phyloP scores from a whole-genome alignment of 2,888 invertebrate species.

The Cremastobaeus sp. region DNA sequence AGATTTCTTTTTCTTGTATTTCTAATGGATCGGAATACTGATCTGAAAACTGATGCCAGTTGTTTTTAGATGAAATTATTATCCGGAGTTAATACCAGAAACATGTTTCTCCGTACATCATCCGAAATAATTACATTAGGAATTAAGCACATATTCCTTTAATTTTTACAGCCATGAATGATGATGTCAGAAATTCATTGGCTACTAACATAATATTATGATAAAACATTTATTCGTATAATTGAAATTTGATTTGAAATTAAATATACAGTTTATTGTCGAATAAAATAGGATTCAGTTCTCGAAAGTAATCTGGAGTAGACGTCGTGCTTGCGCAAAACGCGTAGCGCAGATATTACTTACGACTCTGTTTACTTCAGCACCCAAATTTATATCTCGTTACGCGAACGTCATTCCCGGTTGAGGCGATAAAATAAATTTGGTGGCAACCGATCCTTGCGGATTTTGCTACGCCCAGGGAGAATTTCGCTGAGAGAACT shows the following conservation, averaged over 20 bases:
- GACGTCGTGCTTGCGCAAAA: slow-evolving; percentile 64
- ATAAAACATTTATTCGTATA: slow-evolving; percentile 57
- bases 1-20: too few species aligned
- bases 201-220: slow-evolving; percentile 48
- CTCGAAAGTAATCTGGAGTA: slow-evolving; percentile 64
- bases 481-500: slow-evolving; percentile 54
- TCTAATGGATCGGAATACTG: too few species aligned
- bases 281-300: slow-evolving; percentile 63
- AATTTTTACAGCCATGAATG: too few species aligned
- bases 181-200: too few species aligned
- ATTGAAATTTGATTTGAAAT: slow-evolving; percentile 56
- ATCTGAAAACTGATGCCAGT: too few species aligned
- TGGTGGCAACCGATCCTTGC: slow-evolving; percentile 67
- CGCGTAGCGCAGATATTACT: slow-evolving; percentile 68
- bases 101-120: too few species aligned
- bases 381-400: slow-evolving; percentile 74
- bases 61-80: too few species aligned
- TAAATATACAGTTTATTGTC: slow-evolving; percentile 52
- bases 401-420: slow-evolving; percentile 73
- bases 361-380: slow-evolving; percentile 74
- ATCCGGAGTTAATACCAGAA: too few species aligned
- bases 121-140: too few species aligned
- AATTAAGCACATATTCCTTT: too few species aligned
- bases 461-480: slow-evolving; percentile 64
- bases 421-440: slow-evolving; percentile 74